Evolutionary conservation across 2,888 invertebrate genomes (phyloP), one percentile per base, ranked within the genome.

Genomic region (Campoplex nolae): DNA sequence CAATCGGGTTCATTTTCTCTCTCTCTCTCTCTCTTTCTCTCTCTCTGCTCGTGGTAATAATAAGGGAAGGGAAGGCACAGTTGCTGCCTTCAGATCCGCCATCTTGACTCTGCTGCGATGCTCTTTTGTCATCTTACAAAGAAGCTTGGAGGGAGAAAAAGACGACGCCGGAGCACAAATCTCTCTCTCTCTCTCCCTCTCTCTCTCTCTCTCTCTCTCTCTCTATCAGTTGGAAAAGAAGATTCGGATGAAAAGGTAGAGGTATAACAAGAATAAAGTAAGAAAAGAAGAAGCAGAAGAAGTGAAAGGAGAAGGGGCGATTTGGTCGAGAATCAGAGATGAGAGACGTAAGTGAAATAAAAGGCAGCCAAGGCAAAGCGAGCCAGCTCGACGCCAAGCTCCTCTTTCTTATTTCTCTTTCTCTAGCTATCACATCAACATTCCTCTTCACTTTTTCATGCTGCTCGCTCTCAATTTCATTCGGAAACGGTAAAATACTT

Each of bases 21-120:
- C 93, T 92, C 93, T 93, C 93, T 92, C 93, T 93, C 93, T 93
- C 93, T 93, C 93, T 93, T 93, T 93, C 93, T 93, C 93, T 93
- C 93, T 93, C 93, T 92, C 92, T 91, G 92, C 92, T 93, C 91
- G 90, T 89, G 92, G 90, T 91, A 92, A 93, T 93, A 93, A 93
- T 93, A 88, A 90, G 82, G 81, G 13, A n/a, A 48, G 77, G 51
- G 76, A 65, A 32, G 48, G 38, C 84, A 88, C 89, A 85, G 88
- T 86, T 87, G 87, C 90, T 91, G 86, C 90, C 90, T 78, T 90
- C 89, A 89, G 89, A 90, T 90, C 91, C 93, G 93, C 93, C 93
- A 93, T 93, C 93, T 93, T 93, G 93, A 92, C 92, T 93, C 91
- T 86, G 91, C 89, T 91, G 91, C 92, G 93, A 93, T 93, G 93